phyloP scores from a whole-genome alignment of 2,113 vertebrate genomes.

The Pluvianellus socialis region DNA sequence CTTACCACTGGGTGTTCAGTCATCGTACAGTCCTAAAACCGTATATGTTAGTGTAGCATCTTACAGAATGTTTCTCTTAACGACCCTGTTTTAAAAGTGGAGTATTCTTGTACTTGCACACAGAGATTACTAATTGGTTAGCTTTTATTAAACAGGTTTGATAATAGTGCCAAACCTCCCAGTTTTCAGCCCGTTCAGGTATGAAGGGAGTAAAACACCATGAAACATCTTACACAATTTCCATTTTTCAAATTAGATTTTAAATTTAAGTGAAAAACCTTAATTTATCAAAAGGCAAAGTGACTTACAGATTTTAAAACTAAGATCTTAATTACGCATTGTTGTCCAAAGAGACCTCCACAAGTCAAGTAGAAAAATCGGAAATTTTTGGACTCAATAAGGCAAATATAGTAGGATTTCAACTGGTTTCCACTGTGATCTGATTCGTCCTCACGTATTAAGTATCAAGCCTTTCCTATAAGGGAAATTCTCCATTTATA shows the following conservation, averaged over 20 bases:
- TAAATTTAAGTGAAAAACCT: not conserved
- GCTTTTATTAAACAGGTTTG: not conserved
- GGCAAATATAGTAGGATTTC: not conserved
- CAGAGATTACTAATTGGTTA: not conserved
- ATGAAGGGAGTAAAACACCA: not conserved
- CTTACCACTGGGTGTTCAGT: not conserved
- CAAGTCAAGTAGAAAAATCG: not conserved
- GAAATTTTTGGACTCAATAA: not conserved
- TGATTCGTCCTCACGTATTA: not conserved
- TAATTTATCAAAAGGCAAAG: not conserved
- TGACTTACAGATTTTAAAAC: not conserved
- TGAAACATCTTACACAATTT: not conserved
- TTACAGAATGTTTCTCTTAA: not conserved
- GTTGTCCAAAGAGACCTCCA: not conserved
- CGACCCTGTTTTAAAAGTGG: not conserved
- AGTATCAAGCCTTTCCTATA: not conserved
- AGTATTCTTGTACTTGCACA: not conserved
- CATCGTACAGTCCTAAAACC: not conserved
- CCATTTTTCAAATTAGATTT: not conserved
- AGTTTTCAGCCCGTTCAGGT: not conserved
- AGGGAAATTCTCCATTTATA: not conserved
- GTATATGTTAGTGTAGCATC: not conserved
- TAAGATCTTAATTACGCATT: not conserved
- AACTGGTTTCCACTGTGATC: not conserved
- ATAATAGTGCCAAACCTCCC: too few species aligned